Base-by-base conservation (phyloP, 1,140 invertebrate species). In the Platorchestia sp. region DNA sequence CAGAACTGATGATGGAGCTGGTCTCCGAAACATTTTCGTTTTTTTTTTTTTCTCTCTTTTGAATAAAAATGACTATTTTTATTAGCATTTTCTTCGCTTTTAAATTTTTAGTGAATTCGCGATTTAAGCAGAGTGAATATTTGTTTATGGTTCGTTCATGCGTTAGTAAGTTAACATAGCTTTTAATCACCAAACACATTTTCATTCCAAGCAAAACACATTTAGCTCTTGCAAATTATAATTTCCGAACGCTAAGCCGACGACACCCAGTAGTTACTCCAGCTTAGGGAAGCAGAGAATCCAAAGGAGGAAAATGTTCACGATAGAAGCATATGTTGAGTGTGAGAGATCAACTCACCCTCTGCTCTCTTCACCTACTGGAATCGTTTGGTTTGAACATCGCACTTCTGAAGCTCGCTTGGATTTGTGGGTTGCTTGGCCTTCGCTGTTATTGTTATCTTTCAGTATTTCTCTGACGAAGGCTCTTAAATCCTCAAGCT, bases 401-500 rank as follows among this genome's bases (percentile, higher is more conserved):
- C 59, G 14, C 1, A 27, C 36, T 19, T 75, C 59, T 10, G 59
- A 36, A 75, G 59, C 87, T 7, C 87, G 41, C 27, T 27, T 90
- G 27, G 44, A 90, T 42, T 90, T 90, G 14, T 3, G 87, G 3
- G 41, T 22, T 14, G 0, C 87, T 16, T 41, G 3, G 87, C 87
- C 87, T 90, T 42, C 87, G 41, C 36, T 14, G 27, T 90, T 45
- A 14, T 93, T 14, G 45, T 93, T 93, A 45, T 45, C 91, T 40
- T 45, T 44, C 22, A 93, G 45, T 19, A 93, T 45, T 93, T 93
- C 91, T 10, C 36, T 45, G 10, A 93, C 91, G 45, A 93, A 93
- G 40, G 91, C 91, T 45, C 91, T 7, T 44, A 93, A 93, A 44
- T 93, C 91, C 7, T 93, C 91, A 44, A 93, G 91, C 40, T 93